These are phyloP conservation scores for Smutsia temminckii DNA, from an alignment of 2,797 vertebrate genomes.

Conservation along the genomic window DNA sequence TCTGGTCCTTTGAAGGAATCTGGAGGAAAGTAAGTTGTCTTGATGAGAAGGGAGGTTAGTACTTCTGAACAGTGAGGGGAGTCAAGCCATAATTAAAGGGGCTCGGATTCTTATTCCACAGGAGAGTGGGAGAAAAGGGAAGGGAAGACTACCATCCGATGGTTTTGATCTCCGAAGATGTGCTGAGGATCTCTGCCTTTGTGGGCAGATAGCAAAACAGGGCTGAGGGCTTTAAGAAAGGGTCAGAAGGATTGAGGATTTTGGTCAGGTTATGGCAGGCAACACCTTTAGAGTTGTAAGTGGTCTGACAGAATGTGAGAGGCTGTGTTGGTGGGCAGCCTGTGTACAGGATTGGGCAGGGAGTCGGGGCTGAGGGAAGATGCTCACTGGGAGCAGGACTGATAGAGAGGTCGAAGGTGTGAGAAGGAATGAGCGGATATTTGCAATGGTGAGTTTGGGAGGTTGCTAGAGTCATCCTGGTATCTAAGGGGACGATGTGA, in stretches of 20 bases:
- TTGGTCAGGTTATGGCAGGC: background rate
- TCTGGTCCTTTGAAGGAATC: background rate
- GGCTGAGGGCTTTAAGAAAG: background rate
- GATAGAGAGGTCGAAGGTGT: background rate
- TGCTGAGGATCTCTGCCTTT: background rate
- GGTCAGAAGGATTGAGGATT: background rate
- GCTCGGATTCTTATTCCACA: background rate
- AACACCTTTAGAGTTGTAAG: background rate
- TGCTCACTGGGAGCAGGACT: background rate
- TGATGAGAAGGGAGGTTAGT: background rate
- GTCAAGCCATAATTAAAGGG: background rate
- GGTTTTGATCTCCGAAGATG: background rate
- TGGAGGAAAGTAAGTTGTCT: slow-evolving; percentile 6
- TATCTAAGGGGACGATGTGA: background rate
- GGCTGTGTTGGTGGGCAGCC: background rate
- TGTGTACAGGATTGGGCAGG: background rate
- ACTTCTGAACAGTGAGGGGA: background rate
- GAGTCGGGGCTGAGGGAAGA: background rate
- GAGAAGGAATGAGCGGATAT: background rate
- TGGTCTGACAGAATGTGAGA: background rate
- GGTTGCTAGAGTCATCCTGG: background rate
- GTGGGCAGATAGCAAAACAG: background rate
- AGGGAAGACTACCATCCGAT: background rate
- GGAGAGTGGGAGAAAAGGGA: background rate
- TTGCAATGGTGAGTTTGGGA: background rate